These are phyloP conservation scores for Dynastes grantii DNA, from an alignment of 2,888 invertebrate genomes.

Conservation along the genomic window DNA sequence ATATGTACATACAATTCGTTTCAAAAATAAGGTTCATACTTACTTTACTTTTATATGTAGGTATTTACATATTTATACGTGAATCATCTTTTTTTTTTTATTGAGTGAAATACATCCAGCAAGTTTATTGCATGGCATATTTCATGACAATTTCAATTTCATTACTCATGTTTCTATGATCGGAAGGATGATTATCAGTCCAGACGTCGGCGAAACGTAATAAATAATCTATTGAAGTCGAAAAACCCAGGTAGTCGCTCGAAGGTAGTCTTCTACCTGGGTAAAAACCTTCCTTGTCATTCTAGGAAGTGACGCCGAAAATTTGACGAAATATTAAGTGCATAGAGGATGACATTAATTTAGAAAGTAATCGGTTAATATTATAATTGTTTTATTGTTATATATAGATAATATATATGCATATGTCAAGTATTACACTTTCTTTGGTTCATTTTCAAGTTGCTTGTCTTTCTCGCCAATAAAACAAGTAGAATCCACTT, in stretches of 20 bases:
- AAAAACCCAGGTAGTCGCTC: conserved; percentile 8
- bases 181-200: not conserved
- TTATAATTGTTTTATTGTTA: not conserved
- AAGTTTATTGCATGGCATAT: too few species aligned
- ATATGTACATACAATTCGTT: not conserved
- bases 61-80: not conserved
- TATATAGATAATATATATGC: too few species aligned
- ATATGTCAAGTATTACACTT: not conserved
- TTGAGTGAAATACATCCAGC: too few species aligned
- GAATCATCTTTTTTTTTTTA: not conserved
- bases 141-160: too few species aligned
- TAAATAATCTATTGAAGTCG: not conserved
- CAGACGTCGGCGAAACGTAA: not conserved
- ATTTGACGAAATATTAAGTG: not conserved
- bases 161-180: too few species aligned
- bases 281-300: not conserved
- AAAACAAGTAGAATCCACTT: conserved; percentile 59
- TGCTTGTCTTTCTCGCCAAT: conserved; percentile 15
- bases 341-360: conserved; percentile 11
- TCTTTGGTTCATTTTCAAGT: conserved; percentile 14
- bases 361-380: conserved; percentile 30
- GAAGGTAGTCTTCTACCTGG: conserved; percentile 10
- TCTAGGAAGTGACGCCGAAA: conserved; percentile 15
- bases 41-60: not conserved
- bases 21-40: not conserved